Evolutionary conservation across 2,113 vertebrate genomes (phyloP), one percentile per base, ranked within the genome.

Genomic region (Microcebus murinus): DNA sequence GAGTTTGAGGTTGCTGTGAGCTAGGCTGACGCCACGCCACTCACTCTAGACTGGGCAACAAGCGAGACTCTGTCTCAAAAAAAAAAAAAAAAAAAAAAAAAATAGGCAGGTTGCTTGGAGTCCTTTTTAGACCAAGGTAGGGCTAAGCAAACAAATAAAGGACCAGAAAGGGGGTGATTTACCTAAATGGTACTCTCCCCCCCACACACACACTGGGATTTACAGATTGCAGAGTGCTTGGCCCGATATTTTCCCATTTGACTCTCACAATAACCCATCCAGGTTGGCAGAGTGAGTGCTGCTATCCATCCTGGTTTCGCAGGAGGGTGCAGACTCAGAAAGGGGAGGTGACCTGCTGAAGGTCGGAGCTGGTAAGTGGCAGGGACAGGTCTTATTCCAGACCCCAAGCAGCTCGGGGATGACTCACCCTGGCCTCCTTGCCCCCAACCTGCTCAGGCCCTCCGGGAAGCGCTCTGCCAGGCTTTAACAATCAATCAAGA

Each of bases 401-500:
- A 59, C 84, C 36, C 52, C 34, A 68, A 9, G 6, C 18, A 0
- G 36, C 42, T 1, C 0, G 21, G 50, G 1, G 23, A 34, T 81
- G 91, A 92, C 57, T 55, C 93, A 45, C 39, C 85, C 42, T 34
- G 42, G 36, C 65, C 67, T 87, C 8, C 1, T n/a, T n/a, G 84
- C 4, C 87, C 83, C 57, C 21, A 18, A 36, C n/a, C 81, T 86
- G 88, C 91, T 42, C 42, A 36, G 88, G 45, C 52, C 55, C 77
- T 80, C 55, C 3, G 2, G 50, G 65, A 90, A 77, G 15, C 42
- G n/a, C 50, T 91, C 59, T 77, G 96, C 68, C 67, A 61, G 61
- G 42, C 79, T 91, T 63, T 55, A 73, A 70, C 55, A 42, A 91
- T 94, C 82, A 86, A 23, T 91, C 61, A 85, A 61, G 79, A 31